Evolutionary conservation across 2,113 vertebrate genomes (phyloP), one percentile per base, ranked within the genome.

Genomic region (Empidonax alnorum): DNA sequence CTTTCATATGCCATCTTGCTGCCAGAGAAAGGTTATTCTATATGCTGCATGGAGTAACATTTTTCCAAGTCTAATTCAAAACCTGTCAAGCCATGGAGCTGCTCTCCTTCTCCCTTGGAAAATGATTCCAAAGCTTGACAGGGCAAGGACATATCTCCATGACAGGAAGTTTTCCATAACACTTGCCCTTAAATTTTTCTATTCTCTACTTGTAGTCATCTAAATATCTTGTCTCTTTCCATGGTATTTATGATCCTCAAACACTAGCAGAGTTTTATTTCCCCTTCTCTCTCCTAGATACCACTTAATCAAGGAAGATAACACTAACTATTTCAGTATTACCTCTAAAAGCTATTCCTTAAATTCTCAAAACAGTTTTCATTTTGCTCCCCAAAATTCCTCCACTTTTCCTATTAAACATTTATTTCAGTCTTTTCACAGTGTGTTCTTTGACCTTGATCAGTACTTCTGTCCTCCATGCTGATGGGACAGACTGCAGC

Each of bases 61-160:
- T 96, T 95, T 96, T 94, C 79, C 79, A 96, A 96, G 90, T 84
- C 88, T 84, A 95, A 94, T 94, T 94, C 94, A 91, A 85, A 96
- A 80, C 33, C 82, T 90, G 56, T 86, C 93, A 93, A 90, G 41
- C 68, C 41, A 77, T 65, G 52, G 61, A 90, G 33, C 30, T 56
- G 63, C 53, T 78, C 33, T 65, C 59, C 80, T 81, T 9, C 72
- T 92, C 73, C 53, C 14, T 53, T 56, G n/a, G 61, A 58, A 96
- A 94, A 96, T 78, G 17, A 96, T 84, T 95, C 90, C 73, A 92
- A 74, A 80, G 63, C 55, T 69, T 71, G 78, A 90, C 80, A 94
- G 80, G 49, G 44, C 79, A 93, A 95, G 89, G 93, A 84, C 92
- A 35, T 28, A 74, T 63, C 28, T 83, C 59, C 2, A 2, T n/a